Conservation (phyloP, 2,113 vertebrate species). For the Sceloporus undulatus region DNA sequence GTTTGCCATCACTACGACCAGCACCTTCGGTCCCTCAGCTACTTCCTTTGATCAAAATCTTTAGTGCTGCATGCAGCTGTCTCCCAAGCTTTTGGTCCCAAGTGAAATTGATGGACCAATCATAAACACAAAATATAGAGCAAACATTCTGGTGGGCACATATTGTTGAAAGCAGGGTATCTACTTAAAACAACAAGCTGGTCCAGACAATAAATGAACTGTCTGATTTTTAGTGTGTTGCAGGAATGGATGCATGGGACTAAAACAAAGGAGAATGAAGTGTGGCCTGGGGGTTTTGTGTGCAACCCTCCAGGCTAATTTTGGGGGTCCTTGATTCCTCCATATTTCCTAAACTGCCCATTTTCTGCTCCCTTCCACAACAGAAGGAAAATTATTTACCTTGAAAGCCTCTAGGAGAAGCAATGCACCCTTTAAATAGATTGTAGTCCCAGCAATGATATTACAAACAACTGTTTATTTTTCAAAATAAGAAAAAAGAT, state of each 20-base stretch:
- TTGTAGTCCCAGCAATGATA: too few relatives aligned
- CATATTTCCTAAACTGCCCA: background rate
- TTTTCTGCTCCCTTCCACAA: background rate
- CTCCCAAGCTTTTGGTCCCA: background rate
- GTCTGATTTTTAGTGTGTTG: background rate
- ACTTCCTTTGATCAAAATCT: slow-evolving; percentile 25
- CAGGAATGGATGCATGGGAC: background rate
- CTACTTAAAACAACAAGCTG: too few relatives aligned
- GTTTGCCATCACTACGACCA: slow-evolving; percentile 2
- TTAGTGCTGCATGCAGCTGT: background rate
- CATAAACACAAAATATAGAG: slow-evolving; percentile 25
- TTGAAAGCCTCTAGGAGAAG: too few relatives aligned
- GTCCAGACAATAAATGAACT: background rate
- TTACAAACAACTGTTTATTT: too few relatives aligned
- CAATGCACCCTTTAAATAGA: too few relatives aligned
- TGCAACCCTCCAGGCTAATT: too few relatives aligned
- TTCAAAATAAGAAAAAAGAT: too few relatives aligned
- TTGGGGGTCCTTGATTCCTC: too few relatives aligned
- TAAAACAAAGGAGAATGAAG: background rate
- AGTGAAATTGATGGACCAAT: slow-evolving; percentile 15
- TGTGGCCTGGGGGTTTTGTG: too few relatives aligned
- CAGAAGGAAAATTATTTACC: too few relatives aligned
- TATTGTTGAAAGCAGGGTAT: background rate
- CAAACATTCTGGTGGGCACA: background rate
- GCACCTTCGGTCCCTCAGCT: slow-evolving; percentile 19